These are phyloP conservation scores for Aurelia aurita complex sp. Pacific DNA, from an alignment of 30 jellyfish, hydroid and myxozoan genomes.

Conservation along the genomic window DNA sequence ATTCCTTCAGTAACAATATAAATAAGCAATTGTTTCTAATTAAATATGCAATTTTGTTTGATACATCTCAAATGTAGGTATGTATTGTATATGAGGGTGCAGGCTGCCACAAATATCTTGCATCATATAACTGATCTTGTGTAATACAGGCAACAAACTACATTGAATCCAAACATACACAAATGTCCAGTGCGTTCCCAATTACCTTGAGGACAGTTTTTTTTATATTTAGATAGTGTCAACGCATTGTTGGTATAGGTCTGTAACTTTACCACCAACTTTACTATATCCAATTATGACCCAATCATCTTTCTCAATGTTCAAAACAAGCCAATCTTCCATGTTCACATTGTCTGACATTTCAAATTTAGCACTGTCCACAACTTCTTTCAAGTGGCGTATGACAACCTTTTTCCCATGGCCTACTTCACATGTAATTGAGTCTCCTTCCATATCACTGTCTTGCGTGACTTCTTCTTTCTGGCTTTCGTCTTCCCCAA, in stretches of 20 bases:
- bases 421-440: constrained; percentile 60
- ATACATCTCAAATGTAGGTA: too few relatives aligned
- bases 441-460: neutral
- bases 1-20: too few relatives aligned
- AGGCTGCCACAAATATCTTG: too few relatives aligned
- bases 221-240: constrained; percentile 34
- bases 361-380: constrained; percentile 43
- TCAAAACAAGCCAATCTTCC: constrained; percentile 76
- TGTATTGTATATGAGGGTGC: too few relatives aligned
- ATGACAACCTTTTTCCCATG: constrained; percentile 59
- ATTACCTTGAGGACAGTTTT: too few relatives aligned
- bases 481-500: constrained; percentile 6
- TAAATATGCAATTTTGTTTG: too few relatives aligned
- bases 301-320: constrained; percentile 77
- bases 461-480: neutral
- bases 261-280: constrained; percentile 52
- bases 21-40: too few relatives aligned
- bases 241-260: constrained; percentile 44
- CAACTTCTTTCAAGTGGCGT: constrained; percentile 62
- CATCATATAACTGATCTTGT: too few relatives aligned
- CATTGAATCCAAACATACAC: too few relatives aligned
- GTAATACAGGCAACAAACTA: too few relatives aligned
- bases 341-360: constrained; percentile 32
- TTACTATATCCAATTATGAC: constrained; percentile 60
- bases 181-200: too few relatives aligned